These are phyloP conservation scores for Spodoptera littoralis DNA, from an alignment of 2,888 invertebrate genomes.

Conservation along the genomic window DNA sequence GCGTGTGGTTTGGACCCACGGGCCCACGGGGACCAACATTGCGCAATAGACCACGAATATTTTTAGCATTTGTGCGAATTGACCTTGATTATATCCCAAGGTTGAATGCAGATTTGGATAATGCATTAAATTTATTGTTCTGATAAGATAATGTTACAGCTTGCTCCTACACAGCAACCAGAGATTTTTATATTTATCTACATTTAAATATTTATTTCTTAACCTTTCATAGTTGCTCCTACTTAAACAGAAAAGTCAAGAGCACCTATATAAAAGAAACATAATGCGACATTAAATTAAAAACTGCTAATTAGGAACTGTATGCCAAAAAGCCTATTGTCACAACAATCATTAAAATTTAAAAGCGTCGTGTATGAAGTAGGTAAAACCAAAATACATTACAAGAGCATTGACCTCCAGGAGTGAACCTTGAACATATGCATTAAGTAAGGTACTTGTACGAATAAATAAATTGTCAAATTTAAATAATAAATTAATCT, in stretches of 20 bases:
- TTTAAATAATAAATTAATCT: neutral
- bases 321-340: slow-evolving; percentile 30
- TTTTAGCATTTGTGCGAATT: slow-evolving; percentile 42
- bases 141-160: neutral
- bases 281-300: no score
- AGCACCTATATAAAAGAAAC: no score
- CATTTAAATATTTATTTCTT: no score
- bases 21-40: slow-evolving; percentile 43
- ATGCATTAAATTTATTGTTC: slow-evolving; percentile 1
- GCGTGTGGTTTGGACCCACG: slow-evolving; percentile 52
- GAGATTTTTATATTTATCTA: no score
- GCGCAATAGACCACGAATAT: slow-evolving; percentile 40
- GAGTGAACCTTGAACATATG: slow-evolving; percentile 6
- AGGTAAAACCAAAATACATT: slow-evolving; percentile 11
- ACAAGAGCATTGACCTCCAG: slow-evolving; percentile 15
- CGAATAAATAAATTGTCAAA: slow-evolving; percentile 1
- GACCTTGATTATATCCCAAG: slow-evolving; percentile 36
- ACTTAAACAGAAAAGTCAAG: no score
- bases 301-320: slow-evolving; percentile 4
- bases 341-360: slow-evolving; percentile 15
- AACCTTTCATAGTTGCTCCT: no score
- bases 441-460: slow-evolving; percentile 8
- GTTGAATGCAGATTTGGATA: slow-evolving; percentile 22
- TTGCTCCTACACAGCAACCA: slow-evolving; percentile 4
- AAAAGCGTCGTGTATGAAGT: slow-evolving; percentile 21